phyloP scores from a whole-genome alignment of 1,140 invertebrate species.

The Dendroctonus ponderosae region DNA sequence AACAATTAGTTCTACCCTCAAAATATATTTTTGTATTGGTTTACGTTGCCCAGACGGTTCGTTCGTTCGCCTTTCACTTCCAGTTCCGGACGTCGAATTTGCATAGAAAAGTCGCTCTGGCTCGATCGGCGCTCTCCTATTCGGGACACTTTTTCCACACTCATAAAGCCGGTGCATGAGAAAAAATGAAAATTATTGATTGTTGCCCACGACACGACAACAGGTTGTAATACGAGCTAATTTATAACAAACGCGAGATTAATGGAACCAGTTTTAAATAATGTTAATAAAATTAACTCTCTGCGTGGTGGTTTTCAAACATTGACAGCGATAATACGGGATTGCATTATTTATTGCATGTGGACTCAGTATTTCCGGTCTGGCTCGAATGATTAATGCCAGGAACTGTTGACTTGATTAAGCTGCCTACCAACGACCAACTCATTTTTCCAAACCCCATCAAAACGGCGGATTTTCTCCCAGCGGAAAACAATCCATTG shows the following conservation, averaged over 20 bases:
- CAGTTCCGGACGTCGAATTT: too few relatives aligned
- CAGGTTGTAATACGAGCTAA: background rate
- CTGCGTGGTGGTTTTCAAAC: slow-evolving; percentile 13
- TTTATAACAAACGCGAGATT: background rate
- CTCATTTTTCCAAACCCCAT: too few relatives aligned
- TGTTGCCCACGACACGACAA: background rate
- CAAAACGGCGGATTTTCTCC: too few relatives aligned
- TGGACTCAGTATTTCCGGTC: slow-evolving; percentile 6
- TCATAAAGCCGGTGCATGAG: slow-evolving; percentile 22
- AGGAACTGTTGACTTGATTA: too few relatives aligned
- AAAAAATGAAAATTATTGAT: background rate
- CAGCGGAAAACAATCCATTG: too few relatives aligned
- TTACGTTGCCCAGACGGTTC: slow-evolving; percentile 12
- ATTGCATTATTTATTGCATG: slow-evolving; percentile 4
- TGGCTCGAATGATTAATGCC: slow-evolving; percentile 3
- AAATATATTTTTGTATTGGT: slow-evolving; percentile 42
- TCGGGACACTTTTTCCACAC: slow-evolving; percentile 17
- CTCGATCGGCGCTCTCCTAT: slow-evolving; percentile 7
- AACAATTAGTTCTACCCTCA: slow-evolving; percentile 51
- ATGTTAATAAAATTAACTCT: slow-evolving; percentile 8
- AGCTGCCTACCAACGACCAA: too few relatives aligned
- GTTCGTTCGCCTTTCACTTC: background rate
- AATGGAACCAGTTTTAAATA: background rate
- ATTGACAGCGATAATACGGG: slow-evolving; percentile 5
- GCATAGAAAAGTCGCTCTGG: background rate